A percentile compares a stretch with the other conserved stretches of the same genome.
Conservation (phyloP, 30 jellyfish, hydroid and myxozoan genomes). For the Hydra vulgaris region DNA sequence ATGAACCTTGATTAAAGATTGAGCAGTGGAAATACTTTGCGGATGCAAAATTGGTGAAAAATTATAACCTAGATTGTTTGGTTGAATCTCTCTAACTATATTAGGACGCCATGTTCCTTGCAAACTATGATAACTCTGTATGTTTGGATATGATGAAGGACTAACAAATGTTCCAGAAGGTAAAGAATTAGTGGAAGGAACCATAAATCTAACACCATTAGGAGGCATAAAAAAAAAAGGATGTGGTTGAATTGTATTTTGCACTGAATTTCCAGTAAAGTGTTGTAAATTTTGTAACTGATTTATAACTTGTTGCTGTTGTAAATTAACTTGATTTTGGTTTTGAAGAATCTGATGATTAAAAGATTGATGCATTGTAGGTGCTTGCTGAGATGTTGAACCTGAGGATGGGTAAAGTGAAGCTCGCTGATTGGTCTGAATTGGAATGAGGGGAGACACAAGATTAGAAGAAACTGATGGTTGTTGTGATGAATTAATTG, state of each 20-base stretch:
- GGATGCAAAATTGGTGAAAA: neutral
- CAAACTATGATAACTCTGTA: neutral
- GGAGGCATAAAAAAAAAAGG: conserved; percentile 12
- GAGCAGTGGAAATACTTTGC: neutral
- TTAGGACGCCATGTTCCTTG: neutral
- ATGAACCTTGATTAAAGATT: neutral
- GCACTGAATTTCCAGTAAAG: neutral
- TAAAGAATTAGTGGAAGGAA: neutral
- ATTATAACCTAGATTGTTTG: neutral
- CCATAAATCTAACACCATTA: conserved; percentile 1
- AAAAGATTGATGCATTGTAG: neutral
- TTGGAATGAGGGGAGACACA: neutral
- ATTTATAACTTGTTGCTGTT: neutral
- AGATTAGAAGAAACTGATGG: neutral
- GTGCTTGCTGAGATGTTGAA: neutral
- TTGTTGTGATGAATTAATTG: neutral
- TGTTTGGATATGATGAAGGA: neutral
- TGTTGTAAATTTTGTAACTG: neutral
- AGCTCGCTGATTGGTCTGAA: neutral
- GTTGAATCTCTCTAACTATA: neutral
- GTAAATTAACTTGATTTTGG: neutral
- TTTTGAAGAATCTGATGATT: neutral
- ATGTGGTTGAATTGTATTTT: neutral
- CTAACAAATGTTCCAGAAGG: conserved; percentile 1
- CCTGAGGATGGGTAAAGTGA: neutral